A percentile compares a stretch with the other conserved stretches of the same genome.
Evolutionary conservation across 2,888 invertebrate species (phyloP).

Genomic region (Rhynchonema sp.): DNA sequence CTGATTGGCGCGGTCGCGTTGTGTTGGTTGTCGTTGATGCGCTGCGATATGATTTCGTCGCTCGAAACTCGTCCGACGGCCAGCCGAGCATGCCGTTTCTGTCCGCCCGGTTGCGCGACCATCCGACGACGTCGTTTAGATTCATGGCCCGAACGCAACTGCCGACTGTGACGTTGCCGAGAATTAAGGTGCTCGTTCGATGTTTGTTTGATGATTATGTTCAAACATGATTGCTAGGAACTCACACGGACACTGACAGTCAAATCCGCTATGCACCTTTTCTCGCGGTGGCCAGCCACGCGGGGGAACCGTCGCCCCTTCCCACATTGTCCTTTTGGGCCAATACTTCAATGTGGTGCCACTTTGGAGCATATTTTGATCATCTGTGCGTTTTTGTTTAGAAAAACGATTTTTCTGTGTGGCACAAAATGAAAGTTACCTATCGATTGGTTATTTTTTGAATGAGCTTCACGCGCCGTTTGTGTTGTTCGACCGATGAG

Average conservation of each 20-base stretch:
- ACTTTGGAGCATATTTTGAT: too few species aligned
- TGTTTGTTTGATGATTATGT: too few species aligned
- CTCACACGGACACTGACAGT: not conserved
- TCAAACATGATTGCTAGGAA: not conserved
- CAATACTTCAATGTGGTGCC: not conserved
- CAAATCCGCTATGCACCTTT: not conserved
- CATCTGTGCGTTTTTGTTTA: too few species aligned
- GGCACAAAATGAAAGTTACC: too few species aligned
- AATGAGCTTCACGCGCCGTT: too few species aligned
- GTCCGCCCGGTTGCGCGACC: not conserved
- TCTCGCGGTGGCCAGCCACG: too few species aligned
- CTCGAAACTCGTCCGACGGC: not conserved
- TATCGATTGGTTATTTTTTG: too few species aligned
- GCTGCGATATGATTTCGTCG: not conserved
- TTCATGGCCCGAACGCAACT: not conserved
- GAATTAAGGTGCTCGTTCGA: not conserved
- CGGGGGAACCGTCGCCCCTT: too few species aligned
- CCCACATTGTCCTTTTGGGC: too few species aligned
- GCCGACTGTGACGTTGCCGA: not conserved
- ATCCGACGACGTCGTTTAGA: not conserved
- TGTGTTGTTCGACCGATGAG: too few species aligned
- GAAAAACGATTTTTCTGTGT: too few species aligned
- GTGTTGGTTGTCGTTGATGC: not conserved
- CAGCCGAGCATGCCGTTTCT: not conserved
- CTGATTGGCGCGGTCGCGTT: too few species aligned